Evolutionary conservation across 2,113 vertebrate species (phyloP).

Genomic region (Trematocara macrostoma): DNA sequence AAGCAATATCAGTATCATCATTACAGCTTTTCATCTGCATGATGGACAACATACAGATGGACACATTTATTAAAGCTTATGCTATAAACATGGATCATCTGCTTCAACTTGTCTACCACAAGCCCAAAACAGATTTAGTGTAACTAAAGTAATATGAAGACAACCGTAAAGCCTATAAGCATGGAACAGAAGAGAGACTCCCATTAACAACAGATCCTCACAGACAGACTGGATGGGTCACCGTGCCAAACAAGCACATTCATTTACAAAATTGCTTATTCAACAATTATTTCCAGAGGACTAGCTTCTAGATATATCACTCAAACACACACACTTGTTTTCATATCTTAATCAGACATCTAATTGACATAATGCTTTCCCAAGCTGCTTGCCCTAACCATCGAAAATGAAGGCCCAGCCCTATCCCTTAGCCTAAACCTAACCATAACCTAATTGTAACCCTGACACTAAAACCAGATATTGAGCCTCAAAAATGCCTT

Average conservation of each 20-base stretch:
- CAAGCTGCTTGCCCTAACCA: not conserved
- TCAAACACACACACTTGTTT: not conserved
- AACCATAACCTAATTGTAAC: not conserved
- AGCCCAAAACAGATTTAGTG: not conserved
- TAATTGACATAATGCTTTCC: not conserved
- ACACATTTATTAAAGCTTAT: not conserved
- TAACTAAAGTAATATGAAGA: not conserved
- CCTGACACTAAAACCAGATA: not conserved
- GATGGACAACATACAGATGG: not conserved
- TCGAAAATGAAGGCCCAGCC: not conserved
- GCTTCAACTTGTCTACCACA: not conserved
- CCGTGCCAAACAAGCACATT: not conserved
- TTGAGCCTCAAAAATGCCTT: accelerated
- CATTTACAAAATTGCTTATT: not conserved
- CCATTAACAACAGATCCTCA: not conserved
- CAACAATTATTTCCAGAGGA: not conserved
- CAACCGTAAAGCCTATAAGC: not conserved
- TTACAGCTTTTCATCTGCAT: not conserved
- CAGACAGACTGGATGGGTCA: not conserved
- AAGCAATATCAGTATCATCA: not conserved
- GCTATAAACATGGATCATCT: not conserved
- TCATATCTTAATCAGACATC: not conserved
- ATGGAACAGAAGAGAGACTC: not conserved
- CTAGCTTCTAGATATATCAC: not conserved
- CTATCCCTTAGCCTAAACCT: not conserved